These are phyloP conservation scores for Gallinago media DNA, from an alignment of 2,113 vertebrate species.

Conservation along the genomic window DNA sequence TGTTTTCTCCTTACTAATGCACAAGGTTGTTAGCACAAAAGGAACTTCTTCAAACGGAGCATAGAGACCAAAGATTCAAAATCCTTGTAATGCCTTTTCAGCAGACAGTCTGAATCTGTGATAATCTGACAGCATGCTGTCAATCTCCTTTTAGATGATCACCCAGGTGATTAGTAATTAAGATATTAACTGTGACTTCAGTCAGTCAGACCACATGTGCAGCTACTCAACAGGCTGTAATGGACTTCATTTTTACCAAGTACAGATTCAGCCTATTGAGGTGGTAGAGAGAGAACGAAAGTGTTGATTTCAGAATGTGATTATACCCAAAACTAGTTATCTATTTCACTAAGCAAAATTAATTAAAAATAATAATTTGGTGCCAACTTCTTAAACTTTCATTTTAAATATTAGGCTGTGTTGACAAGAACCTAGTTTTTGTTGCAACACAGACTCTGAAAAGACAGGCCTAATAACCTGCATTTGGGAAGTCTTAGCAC, in stretches of 20 bases:
- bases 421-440: background rate
- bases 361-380: background rate
- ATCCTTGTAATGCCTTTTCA: background rate
- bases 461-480: background rate
- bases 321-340: background rate
- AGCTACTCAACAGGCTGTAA: background rate
- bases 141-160: background rate
- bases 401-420: background rate
- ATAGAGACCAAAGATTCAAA: background rate
- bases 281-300: rapidly evolving
- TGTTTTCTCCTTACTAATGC: background rate
- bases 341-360: background rate
- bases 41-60: background rate
- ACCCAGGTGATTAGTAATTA: background rate
- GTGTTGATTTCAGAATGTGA: background rate
- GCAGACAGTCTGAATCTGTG: background rate
- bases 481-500: background rate
- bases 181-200: background rate
- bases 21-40: background rate
- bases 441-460: background rate
- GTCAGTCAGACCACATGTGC: background rate
- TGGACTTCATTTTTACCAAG: background rate
- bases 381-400: background rate
- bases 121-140: background rate
- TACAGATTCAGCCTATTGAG: background rate